Evolutionary conservation across 2,888 invertebrate species (phyloP).

Genomic region (Cryptocephalus moraei): DNA sequence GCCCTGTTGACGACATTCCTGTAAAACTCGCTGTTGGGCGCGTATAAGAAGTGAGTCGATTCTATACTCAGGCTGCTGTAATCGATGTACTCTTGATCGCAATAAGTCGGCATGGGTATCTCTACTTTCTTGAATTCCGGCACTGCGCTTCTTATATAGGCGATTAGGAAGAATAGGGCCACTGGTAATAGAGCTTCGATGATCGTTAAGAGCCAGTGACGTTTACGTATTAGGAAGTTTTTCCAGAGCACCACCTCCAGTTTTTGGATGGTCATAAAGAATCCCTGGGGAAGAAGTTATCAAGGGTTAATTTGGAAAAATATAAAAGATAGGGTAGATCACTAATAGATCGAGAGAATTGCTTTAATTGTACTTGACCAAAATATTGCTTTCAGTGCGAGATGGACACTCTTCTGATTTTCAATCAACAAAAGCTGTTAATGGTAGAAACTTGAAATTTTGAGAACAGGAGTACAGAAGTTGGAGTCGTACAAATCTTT

Average conservation of each 20-base stretch:
- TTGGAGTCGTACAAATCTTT: no score
- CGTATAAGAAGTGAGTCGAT: slow-evolving; percentile 21
- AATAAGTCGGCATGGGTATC: slow-evolving; percentile 24
- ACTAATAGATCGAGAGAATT: no score
- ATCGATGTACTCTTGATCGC: slow-evolving; percentile 9
- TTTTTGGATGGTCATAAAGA: slow-evolving; percentile 12
- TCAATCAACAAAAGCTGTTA: no score
- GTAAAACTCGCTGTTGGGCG: slow-evolving; percentile 26
- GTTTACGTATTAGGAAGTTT: slow-evolving; percentile 28
- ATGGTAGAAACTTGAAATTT: no score
- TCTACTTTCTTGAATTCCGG: slow-evolving; percentile 26
- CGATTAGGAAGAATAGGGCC: slow-evolving; percentile 29
- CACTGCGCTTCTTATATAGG: slow-evolving; percentile 30
- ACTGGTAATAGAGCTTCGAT: slow-evolving; percentile 30
- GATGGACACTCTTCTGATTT: no score
- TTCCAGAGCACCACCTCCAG: slow-evolving; percentile 33
- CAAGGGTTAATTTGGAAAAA: no score
- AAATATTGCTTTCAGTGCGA: no score
- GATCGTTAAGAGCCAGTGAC: slow-evolving; percentile 30
- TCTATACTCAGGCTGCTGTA: slow-evolving; percentile 12
- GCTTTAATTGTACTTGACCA: no score
- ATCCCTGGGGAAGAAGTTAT: no score
- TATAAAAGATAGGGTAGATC: no score
- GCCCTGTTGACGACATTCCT: slow-evolving; percentile 25
- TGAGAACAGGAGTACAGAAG: no score